These are phyloP conservation scores for Trichechus manatus DNA, from an alignment of 2,113 vertebrate species.

Conservation along the genomic window DNA sequence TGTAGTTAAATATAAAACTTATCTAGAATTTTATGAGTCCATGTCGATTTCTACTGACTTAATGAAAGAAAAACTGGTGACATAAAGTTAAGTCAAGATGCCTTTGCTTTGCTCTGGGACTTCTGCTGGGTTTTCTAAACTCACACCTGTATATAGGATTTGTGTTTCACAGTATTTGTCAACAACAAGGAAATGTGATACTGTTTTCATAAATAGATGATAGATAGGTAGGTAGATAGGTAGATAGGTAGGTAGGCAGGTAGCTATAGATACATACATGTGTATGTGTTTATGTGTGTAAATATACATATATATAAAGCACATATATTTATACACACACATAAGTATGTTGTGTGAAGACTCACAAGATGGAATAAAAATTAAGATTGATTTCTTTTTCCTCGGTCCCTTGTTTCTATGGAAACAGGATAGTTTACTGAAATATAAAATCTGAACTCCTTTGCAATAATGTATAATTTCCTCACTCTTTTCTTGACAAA, in stretches of 20 bases:
- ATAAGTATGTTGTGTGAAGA: neutral
- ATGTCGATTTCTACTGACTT: neutral
- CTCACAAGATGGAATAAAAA: neutral
- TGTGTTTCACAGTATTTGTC: neutral
- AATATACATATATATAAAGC: neutral
- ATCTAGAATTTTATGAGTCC: neutral
- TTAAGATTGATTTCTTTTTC: constrained; percentile 5
- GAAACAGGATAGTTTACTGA: constrained; percentile 53
- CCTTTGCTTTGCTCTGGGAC: neutral
- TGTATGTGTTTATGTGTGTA: neutral
- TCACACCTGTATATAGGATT: neutral
- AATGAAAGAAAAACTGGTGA: neutral
- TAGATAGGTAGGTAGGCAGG: too few species aligned
- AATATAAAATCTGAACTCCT: constrained; percentile 34
- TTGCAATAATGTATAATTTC: constrained; percentile 51
- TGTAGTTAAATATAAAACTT: neutral
- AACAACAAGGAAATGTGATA: neutral
- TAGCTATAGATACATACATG: neutral
- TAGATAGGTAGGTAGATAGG: too few species aligned
- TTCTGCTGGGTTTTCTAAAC: neutral
- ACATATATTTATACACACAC: neutral
- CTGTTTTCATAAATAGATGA: too few species aligned
- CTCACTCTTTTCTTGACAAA: constrained; percentile 28
- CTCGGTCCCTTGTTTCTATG: constrained; percentile 59
- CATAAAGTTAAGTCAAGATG: neutral